Percentiles rank a stretch among this genome's conserved stretches.
These are phyloP conservation scores for Kradibia gibbosae DNA, from an alignment of 1,140 invertebrate species.

Conservation along the genomic window DNA sequence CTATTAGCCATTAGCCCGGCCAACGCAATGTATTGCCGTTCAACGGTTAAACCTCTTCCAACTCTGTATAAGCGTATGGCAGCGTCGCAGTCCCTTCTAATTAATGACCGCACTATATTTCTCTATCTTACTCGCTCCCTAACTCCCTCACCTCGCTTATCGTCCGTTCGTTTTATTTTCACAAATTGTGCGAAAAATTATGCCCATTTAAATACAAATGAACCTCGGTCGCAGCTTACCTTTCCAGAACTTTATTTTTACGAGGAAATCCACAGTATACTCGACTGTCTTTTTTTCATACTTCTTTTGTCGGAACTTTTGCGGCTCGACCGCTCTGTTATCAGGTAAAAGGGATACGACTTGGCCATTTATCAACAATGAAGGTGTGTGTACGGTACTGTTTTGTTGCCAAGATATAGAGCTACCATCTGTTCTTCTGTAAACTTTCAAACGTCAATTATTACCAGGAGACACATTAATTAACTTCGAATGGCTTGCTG, in stretches of 20 bases:
- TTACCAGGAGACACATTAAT: no score
- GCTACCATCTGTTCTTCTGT: no score
- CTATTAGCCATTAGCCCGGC: conserved; percentile 59
- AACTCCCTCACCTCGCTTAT: neutral
- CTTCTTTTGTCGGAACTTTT: neutral
- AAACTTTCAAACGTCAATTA: no score
- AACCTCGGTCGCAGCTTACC: conserved; percentile 42
- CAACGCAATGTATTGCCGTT: conserved; percentile 47
- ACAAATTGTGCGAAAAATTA: conserved; percentile 59
- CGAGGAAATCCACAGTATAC: neutral
- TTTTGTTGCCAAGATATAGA: no score
- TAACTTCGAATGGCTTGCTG: no score
- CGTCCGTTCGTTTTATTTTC: conserved; percentile 48
- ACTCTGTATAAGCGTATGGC: neutral
- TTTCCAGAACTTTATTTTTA: neutral
- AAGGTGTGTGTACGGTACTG: no score
- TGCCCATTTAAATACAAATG: conserved; percentile 60
- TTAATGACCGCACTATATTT: conserved; percentile 57
- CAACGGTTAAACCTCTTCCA: conserved; percentile 24
- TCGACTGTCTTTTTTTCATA: neutral
- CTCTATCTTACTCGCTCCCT: neutral
- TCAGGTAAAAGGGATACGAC: neutral
- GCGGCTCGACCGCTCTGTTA: neutral
- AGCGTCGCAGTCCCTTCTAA: conserved; percentile 57
- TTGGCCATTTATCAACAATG: no score